Conservation (phyloP, 2,797 vertebrate genomes). For the Chelon auratus region DNA sequence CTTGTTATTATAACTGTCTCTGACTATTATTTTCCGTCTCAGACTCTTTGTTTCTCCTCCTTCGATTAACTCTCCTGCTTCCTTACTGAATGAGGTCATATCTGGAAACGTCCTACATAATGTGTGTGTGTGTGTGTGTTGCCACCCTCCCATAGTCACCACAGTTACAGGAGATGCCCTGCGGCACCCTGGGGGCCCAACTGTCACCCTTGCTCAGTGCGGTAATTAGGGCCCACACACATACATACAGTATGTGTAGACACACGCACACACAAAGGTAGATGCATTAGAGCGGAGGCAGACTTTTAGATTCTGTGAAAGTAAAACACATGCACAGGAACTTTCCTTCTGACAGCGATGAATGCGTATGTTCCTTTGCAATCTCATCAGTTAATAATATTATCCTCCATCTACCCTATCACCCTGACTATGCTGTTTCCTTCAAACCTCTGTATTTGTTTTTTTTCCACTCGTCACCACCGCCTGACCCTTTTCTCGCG, state of each 20-base stretch:
- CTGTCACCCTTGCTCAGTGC: constrained; percentile 83
- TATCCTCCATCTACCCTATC: neutral
- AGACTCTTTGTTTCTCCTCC: constrained; percentile 35
- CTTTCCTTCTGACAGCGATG: constrained; percentile 19
- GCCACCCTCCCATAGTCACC: constrained; percentile 78
- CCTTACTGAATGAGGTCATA: constrained; percentile 74
- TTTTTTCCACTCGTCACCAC: constrained; percentile 44
- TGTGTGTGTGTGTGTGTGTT: constrained; percentile 49
- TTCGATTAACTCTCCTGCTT: constrained; percentile 58
- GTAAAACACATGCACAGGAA: constrained; percentile 27
- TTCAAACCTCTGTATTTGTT: constrained; percentile 24
- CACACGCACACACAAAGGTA: constrained; percentile 21
- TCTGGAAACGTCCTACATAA: constrained; percentile 78
- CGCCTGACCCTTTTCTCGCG: constrained; percentile 60
- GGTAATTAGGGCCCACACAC: constrained; percentile 82
- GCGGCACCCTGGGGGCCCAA: constrained; percentile 81
- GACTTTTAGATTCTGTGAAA: constrained; percentile 23
- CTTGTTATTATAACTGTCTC: constrained; percentile 40
- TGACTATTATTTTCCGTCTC: constrained; percentile 36
- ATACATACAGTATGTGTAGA: constrained; percentile 36
- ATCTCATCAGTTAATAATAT: constrained; percentile 7
- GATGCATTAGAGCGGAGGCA: constrained; percentile 3
- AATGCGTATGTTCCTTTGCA: constrained; percentile 14
- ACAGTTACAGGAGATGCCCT: constrained; percentile 83
- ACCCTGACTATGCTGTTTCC: constrained; percentile 33